Evolutionary conservation across 2,797 vertebrate genomes (phyloP), one percentile per base, ranked within the genome.

Genomic region (Sebastes ruberrimus): DNA sequence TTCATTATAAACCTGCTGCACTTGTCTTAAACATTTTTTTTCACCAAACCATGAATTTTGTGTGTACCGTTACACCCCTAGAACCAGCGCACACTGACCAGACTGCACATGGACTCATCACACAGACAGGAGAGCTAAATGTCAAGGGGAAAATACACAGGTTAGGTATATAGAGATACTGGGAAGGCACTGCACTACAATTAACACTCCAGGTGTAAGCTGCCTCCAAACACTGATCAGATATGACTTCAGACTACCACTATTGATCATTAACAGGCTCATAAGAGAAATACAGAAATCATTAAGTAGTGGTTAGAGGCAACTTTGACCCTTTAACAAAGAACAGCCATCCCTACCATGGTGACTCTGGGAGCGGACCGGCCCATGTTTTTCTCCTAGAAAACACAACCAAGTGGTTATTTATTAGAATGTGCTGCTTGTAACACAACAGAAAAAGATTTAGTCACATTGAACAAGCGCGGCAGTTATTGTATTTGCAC

Each of bases 361-460:
- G 91, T 96, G 95, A 93, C 95, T 96, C 92, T 96, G 95, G 91
- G 95, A 96, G 81, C 95, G 95, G 89, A 94, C 90, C 71, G 96
- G 95, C 95, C 95, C 95, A 82, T 96, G 96, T 85, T 95, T 96
- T 91, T 96, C 95, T 86, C 96, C 96, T 96, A 94, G 92, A 96
- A 96, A 93, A 96, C 93, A 94, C 82, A 95, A 94, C 90, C 95
- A 91, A 76, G 92, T 76, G 67, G 75, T 93, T 90, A 92, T 80
- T 88, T 73, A 75, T 87, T 87, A 91, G 78, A 84, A 5, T 60
- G 70, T 53, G 70, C 63, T 63, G 14, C 65, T 82, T 53, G 10
- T 64, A 56, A 78, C 13, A 66, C 7, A 68, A 83, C 56, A 80
- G 13, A 73, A 28, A 67, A 38, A 71, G 62, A 63, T 3, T 30